Conservation (phyloP, 2,113 vertebrate genomes). For the Pseudorhombus dupliciocellatus region DNA sequence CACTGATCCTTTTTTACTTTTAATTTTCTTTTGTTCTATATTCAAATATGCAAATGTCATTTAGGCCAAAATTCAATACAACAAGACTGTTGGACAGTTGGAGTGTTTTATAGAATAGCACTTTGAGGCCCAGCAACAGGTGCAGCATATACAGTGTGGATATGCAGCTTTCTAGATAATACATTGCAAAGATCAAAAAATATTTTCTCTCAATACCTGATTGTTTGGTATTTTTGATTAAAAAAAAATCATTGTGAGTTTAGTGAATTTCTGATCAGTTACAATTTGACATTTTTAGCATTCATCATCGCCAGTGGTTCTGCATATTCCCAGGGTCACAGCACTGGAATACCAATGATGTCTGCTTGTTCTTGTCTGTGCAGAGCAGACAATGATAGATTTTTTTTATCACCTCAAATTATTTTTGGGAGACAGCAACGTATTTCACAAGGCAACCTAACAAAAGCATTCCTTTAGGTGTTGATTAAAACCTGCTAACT, state of each 20-base stretch:
- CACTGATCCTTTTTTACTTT: constrained; percentile 2
- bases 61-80: neutral
- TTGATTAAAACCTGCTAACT: constrained; percentile 10
- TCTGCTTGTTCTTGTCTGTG: constrained; percentile 7
- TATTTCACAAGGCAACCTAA: constrained; percentile 17
- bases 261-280: neutral
- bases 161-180: too few species aligned
- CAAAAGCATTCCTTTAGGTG: constrained; percentile 7
- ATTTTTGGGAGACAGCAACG: neutral
- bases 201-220: neutral
- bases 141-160: neutral
- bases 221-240: neutral
- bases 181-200: neutral
- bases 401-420: constrained; percentile 12
- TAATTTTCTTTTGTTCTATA: neutral
- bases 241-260: too few species aligned
- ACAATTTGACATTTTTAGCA: neutral
- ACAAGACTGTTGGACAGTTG: neutral
- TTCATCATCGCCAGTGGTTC: neutral
- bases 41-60: neutral
- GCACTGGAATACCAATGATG: constrained; percentile 6
- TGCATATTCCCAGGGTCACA: neutral
- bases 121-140: neutral
- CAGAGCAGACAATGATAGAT: neutral
- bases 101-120: neutral